Evolutionary conservation across 2,113 vertebrate genomes (phyloP), one percentile per base, ranked within the genome.

Genomic region (Pipa parva): DNA sequence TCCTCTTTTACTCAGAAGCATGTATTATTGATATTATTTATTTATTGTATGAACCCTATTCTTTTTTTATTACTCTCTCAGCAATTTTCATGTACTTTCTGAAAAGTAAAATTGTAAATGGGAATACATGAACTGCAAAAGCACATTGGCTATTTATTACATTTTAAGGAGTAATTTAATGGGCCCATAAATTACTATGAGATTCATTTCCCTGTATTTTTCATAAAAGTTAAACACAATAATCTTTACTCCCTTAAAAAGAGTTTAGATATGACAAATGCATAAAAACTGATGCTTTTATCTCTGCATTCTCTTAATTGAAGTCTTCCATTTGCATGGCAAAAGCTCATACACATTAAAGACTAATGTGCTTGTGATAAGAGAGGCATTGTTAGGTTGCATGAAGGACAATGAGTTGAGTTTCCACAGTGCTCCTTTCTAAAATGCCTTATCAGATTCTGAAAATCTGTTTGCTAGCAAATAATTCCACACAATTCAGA

Each of bases 251-350:
- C 17, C 15, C 39, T 42, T n/a, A 42, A 42, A 31, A 42, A n/a
- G 39, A 42, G 39, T 42, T 42, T n/a, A 42, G 39, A 42, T 42
- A 42, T 1, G 39, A 42, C 39, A 42, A 42, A 42, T 42, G 39
- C 39, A 42, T 42, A 42, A 42, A 36, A 42, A 42, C n/a, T 42
- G 39, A 42, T 42, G 39, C 39, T 42, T 42, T 42, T 42, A 42
- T 42, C 39, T 42, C 39, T 42, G 17, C 39, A 42, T 42, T 42
- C 17, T 42, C 39, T 42, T 42, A 42, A 42, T 42, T 42, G 39
- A 42, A 42, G 39, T 42, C 15, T n/a, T 42, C 39, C 39, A 42
- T 42, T 42, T 42, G 39, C 17, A 42, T 42, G 39, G 39, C 39
- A 42, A 42, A 18, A 42, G 39, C 39, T n/a, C n/a, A 42, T 15